phyloP scores from a whole-genome alignment of 2,113 vertebrate genomes.

The Panthera tigris region DNA sequence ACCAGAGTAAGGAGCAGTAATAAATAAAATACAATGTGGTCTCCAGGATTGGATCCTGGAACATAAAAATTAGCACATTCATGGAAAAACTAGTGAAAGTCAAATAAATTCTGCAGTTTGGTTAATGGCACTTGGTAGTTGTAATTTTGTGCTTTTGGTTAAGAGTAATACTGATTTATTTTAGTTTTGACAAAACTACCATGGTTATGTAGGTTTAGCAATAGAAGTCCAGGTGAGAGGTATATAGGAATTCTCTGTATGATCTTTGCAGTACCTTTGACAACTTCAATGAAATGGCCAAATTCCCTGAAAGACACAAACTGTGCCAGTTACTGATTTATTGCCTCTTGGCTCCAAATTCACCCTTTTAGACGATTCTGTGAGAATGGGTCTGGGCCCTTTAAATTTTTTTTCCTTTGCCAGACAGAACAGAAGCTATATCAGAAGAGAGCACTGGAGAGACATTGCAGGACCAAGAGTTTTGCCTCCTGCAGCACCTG shows the following conservation, averaged over 20 bases:
- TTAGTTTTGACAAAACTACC: neutral
- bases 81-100: neutral
- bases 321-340: neutral
- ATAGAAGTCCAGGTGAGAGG: neutral
- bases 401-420: neutral
- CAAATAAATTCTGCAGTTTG: neutral
- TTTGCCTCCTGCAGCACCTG: neutral
- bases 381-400: neutral
- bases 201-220: neutral
- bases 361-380: neutral
- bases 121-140: neutral
- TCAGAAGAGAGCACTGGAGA: neutral
- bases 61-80: neutral
- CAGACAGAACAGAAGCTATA: neutral
- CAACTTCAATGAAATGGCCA: neutral
- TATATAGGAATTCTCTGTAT: neutral
- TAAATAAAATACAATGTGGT: neutral
- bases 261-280: neutral
- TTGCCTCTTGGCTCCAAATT: neutral
- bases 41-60: neutral
- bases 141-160: neutral
- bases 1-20: neutral
- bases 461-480: neutral
- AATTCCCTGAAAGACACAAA: neutral
- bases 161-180: neutral